Percentiles rank a stretch among this genome's conserved stretches.
Conservation (phyloP, 2,797 vertebrate genomes). For the Malurus leucopterus region DNA sequence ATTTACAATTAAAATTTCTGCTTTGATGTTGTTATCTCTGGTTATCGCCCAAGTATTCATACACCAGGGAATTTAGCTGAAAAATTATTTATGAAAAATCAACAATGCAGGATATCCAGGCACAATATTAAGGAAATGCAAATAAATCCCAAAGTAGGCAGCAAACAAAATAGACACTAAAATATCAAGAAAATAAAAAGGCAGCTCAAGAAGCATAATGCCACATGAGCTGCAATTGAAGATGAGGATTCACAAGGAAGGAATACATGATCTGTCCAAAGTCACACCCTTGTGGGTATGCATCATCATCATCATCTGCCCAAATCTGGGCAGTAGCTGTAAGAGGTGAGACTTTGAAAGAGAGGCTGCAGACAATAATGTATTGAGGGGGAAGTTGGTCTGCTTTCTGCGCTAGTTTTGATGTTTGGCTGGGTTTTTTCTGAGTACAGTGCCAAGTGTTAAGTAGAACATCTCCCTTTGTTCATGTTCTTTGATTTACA, state of each 20-base stretch:
- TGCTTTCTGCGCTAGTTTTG: background rate
- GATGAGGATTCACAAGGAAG: background rate
- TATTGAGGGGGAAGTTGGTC: background rate
- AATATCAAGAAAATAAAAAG: background rate
- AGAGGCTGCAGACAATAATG: background rate
- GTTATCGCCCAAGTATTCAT: background rate
- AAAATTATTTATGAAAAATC: constrained; percentile 21
- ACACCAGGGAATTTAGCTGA: background rate
- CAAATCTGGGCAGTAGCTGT: background rate
- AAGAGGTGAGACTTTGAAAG: background rate
- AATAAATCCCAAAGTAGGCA: background rate
- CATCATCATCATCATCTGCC: background rate
- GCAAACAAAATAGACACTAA: background rate
- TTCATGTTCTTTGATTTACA: background rate
- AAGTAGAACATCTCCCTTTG: background rate
- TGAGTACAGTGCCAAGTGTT: background rate
- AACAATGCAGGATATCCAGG: background rate
- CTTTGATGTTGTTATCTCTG: constrained; percentile 51
- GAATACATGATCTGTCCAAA: background rate
- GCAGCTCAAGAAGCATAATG: background rate
- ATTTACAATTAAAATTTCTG: constrained; percentile 54
- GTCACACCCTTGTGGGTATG: background rate
- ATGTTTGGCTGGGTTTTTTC: background rate
- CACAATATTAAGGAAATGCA: background rate
- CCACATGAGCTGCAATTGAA: background rate